Evolutionary conservation across 2,797 vertebrate genomes (phyloP).

Genomic region (Novumbra hubbsi): DNA sequence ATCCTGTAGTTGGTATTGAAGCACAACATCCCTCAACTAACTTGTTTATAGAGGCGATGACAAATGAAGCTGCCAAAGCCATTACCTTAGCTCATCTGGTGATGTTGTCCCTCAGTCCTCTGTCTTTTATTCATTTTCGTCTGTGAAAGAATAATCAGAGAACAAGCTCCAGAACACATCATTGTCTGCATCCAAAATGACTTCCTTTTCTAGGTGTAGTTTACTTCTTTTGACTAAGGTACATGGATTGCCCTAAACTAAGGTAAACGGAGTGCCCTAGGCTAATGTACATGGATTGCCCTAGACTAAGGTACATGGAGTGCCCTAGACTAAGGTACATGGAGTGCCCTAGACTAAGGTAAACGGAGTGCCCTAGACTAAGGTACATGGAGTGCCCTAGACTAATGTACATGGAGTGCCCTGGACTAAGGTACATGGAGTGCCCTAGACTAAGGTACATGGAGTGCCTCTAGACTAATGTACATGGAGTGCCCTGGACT

Average conservation of each 20-base stretch:
- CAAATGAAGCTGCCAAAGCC: conserved; percentile 3
- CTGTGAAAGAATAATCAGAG: neutral
- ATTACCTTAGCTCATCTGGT: neutral
- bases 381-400: too few relatives aligned
- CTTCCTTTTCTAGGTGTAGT: conserved; percentile 24
- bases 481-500: too few relatives aligned
- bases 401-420: neutral
- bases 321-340: neutral
- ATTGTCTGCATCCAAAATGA: too few relatives aligned
- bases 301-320: too few relatives aligned
- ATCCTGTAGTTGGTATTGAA: neutral
- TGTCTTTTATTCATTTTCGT: conserved; percentile 23
- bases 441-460: too few relatives aligned
- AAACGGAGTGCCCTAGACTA: too few relatives aligned
- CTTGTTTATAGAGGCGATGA: conserved; percentile 4
- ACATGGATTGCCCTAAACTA: neutral
- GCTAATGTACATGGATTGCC: too few relatives aligned
- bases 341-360: neutral
- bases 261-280: too few relatives aligned
- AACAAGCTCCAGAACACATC: conserved; percentile 16
- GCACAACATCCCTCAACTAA: neutral
- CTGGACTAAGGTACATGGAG: neutral
- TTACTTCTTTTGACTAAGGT: neutral
- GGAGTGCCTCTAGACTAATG: too few relatives aligned
- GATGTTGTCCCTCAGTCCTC: neutral